A percentile compares a stretch with the other conserved stretches of the same genome.
phyloP scores from a whole-genome alignment of 2,888 invertebrate species.

The Ormyrus nitidulus region DNA sequence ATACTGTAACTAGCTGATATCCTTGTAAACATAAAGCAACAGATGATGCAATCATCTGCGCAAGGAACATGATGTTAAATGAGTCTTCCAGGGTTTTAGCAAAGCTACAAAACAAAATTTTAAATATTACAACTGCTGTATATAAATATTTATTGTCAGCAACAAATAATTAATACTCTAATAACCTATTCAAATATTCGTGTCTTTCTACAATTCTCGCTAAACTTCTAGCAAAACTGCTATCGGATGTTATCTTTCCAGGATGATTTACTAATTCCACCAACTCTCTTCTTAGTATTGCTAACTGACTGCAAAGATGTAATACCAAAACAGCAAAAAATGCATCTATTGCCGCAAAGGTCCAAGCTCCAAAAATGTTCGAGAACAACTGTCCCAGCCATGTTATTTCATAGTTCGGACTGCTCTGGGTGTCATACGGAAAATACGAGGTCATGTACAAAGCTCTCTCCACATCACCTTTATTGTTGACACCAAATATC shows the following conservation, averaged over 20 bases:
- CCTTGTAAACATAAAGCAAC: constrained; percentile 43
- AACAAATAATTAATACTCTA: no score
- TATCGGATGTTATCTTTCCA: background rate
- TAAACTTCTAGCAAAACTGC: constrained; percentile 4
- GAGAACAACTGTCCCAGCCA: constrained; percentile 63
- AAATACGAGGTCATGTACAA: constrained; percentile 58
- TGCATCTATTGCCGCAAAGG: constrained; percentile 63
- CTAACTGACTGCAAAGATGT: constrained; percentile 66
- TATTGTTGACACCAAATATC: constrained; percentile 14
- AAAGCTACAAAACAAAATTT: background rate
- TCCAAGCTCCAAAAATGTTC: constrained; percentile 58
- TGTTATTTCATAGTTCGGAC: constrained; percentile 61
- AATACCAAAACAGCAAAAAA: constrained; percentile 62
- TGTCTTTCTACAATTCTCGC: constrained; percentile 36
- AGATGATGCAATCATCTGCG: constrained; percentile 14
- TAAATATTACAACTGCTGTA: no score
- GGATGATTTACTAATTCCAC: background rate
- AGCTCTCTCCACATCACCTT: constrained; percentile 42
- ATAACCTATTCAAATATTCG: constrained; percentile 40
- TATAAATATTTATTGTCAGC: no score
- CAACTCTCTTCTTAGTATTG: constrained; percentile 23
- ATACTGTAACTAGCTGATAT: constrained; percentile 32
- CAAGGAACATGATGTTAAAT: constrained; percentile 35
- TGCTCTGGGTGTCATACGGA: constrained; percentile 61
- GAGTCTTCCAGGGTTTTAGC: constrained; percentile 29